A percentile compares a stretch with the other conserved stretches of the same genome.
Evolutionary conservation across 2,797 vertebrate species (phyloP).

Genomic region (Martes flavigula): DNA sequence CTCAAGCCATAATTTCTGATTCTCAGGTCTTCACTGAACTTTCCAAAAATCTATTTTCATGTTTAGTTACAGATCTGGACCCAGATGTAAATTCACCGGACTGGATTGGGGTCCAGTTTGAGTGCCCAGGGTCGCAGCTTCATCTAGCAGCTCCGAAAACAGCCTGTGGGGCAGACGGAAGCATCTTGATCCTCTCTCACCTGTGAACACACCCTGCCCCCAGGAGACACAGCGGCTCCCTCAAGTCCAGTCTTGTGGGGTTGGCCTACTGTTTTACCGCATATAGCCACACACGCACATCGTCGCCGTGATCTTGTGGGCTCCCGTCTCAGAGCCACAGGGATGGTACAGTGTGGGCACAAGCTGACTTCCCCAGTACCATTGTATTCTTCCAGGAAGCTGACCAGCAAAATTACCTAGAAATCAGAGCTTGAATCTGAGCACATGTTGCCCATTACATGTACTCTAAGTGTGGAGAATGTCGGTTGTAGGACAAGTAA

Average conservation of each 20-base stretch:
- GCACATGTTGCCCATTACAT: rapidly evolving
- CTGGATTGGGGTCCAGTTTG: not conserved
- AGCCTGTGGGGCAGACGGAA: rapidly evolving
- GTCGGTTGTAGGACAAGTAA: too few species aligned
- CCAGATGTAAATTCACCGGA: not conserved
- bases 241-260: too few species aligned
- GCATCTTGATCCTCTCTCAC: not conserved
- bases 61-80: not conserved
- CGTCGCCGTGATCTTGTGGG: not conserved
- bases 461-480: not conserved
- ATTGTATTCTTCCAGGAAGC: too few species aligned
- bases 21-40: not conserved
- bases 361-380: not conserved
- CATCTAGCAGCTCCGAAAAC: rapidly evolving
- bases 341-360: too few species aligned
- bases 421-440: not conserved
- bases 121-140: not conserved
- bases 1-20: not conserved
- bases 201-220: rapidly evolving
- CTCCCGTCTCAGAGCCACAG: not conserved
- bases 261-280: rapidly evolving
- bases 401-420: rapidly evolving
- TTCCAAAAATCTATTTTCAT: not conserved
- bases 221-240: not conserved
- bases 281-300: rapidly evolving